A percentile compares a stretch with the other conserved stretches of the same genome.
Conservation (phyloP, 2,888 invertebrate genomes). For the Eilema depressum region DNA sequence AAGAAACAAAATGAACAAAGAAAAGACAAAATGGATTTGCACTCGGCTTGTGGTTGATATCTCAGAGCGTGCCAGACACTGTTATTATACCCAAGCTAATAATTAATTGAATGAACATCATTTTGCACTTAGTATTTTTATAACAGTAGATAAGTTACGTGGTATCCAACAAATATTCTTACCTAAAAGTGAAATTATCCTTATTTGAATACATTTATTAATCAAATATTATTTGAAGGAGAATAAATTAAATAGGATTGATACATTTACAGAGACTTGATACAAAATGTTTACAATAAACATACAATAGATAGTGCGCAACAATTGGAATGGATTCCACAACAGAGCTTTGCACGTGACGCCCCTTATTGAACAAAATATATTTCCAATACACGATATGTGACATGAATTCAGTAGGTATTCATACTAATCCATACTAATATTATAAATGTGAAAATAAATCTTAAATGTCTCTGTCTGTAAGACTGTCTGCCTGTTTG, state of each 20-base stretch:
- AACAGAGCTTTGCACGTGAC: neutral
- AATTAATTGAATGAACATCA: neutral
- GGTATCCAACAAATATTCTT: neutral
- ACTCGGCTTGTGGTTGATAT: neutral
- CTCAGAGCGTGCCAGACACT: neutral
- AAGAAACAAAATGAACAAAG: neutral
- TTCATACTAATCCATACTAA: no score
- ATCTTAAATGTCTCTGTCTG: no score
- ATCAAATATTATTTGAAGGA: neutral
- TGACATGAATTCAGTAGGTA: neutral
- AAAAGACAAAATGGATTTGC: neutral
- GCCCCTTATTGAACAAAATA: neutral
- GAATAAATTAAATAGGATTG: neutral
- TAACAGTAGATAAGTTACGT: neutral
- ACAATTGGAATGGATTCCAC: neutral
- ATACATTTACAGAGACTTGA: neutral
- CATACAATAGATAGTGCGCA: no score
- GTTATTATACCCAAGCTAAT: neutral
- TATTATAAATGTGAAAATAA: no score
- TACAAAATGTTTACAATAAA: neutral
- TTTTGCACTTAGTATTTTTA: slow-evolving; percentile 2
- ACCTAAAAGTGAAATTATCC: neutral
- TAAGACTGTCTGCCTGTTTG: no score
- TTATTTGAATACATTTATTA: neutral
- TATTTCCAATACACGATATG: neutral